A percentile compares a stretch with the other conserved stretches of the same genome.
Evolutionary conservation across 2,797 vertebrate genomes (phyloP).

Genomic region (Oreonectes daqikongensis): DNA sequence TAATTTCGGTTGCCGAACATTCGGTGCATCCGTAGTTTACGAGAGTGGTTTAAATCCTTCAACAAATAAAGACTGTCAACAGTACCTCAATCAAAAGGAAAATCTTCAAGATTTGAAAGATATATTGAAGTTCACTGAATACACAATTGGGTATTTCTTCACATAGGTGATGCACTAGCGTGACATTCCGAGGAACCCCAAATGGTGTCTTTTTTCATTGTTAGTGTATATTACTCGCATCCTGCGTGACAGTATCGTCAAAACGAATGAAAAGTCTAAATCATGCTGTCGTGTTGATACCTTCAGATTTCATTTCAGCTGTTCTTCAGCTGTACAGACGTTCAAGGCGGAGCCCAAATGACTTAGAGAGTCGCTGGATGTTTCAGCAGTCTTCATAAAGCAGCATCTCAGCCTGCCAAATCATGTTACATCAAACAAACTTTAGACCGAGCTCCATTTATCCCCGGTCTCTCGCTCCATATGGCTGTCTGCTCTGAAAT

Average conservation of each 20-base stretch:
- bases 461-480: slow-evolving; percentile 47
- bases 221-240: slow-evolving; percentile 55
- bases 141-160: not conserved
- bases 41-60: not conserved
- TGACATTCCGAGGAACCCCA: slow-evolving; percentile 3
- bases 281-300: slow-evolving; percentile 40
- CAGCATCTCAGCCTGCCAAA: slow-evolving; percentile 64
- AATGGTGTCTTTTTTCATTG: slow-evolving; percentile 64
- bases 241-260: slow-evolving; percentile 59
- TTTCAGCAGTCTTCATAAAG: slow-evolving; percentile 64
- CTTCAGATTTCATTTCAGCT: slow-evolving; percentile 61
- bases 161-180: not conserved
- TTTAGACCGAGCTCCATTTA: slow-evolving; percentile 29
- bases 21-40: too few relatives aligned
- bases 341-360: slow-evolving; percentile 38
- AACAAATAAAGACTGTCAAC: not conserved
- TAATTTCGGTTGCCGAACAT: too few relatives aligned
- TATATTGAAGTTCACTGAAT: not conserved
- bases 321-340: slow-evolving; percentile 56
- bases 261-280: slow-evolving; percentile 67
- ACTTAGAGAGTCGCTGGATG: slow-evolving; percentile 58
- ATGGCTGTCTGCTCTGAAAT: slow-evolving; percentile 38
- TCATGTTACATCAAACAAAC: slow-evolving; percentile 56
- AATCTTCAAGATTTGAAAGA: too few relatives aligned
- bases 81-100: not conserved